Base-by-base conservation (phyloP, 2,797 vertebrate genomes). In the Coilia nasus region DNA sequence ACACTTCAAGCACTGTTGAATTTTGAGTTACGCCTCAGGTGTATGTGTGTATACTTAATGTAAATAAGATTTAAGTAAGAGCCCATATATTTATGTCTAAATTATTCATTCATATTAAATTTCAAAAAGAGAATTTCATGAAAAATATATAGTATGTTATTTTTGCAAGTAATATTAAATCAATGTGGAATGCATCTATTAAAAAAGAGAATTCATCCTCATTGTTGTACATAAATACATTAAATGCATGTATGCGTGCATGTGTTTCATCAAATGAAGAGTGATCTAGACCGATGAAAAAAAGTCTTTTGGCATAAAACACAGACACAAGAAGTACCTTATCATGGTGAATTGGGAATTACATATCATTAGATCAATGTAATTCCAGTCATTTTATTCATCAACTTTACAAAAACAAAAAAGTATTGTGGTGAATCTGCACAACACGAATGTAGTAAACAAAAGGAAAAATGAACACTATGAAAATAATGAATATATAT, bases 1-100 rank as follows among this genome's bases (percentile, higher is more conserved):
- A 91, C 88, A 91, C 90, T 89, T 90, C 59, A 91, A 94, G 95
- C 94, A 95, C 94, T 94, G 90, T 90, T 91, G 90, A 89, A 91
- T 90, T 88, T 57, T 85, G 31, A 88, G 84, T 83, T 21, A 78
- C 86, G 78, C 86, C 81, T 31, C 28, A 28, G 64, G 88, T 86
- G 88, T 89, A 82, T 82, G 15, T 90, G 82, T 92, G 89, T 84
- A 90, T 57, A 95, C 95, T 94, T 94, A 94, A 91, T 96, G 95
- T 96, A 95, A 92, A 95, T 96, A 96, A 90, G 89, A 44, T 35
- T 56, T 81, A 84, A 89, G 90, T 92, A 78, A 93, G 87, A 90
- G 81, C 83, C 67, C 82, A 86, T 87, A 88, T 95, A 95, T 96
- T 95, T 95, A 96, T 95, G 87, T 90, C 35, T 78, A 90, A 71